phyloP scores from a whole-genome alignment of 2,888 invertebrate species.

The Cynaeus angustus region DNA sequence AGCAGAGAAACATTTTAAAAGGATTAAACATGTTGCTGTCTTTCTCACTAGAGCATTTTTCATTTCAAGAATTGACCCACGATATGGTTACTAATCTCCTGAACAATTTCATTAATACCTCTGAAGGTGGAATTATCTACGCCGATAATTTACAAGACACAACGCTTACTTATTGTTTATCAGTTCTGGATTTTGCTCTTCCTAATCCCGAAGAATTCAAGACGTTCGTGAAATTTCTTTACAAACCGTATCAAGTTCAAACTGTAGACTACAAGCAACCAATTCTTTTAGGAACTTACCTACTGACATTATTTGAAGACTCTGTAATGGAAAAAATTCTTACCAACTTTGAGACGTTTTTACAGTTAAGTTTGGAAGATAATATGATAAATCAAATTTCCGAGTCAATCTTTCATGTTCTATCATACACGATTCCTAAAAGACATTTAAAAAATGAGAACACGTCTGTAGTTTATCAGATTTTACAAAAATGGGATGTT shows the following conservation, averaged over 20 bases:
- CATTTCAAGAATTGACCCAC: conserved; percentile 36
- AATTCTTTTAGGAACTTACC: conserved; percentile 60
- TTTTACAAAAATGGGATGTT: conserved; percentile 57
- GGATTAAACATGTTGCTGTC: conserved; percentile 60
- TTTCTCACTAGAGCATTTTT: conserved; percentile 33
- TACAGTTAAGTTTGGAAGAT: conserved; percentile 32
- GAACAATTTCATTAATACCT: conserved; percentile 47
- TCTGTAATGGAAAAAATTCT: conserved; percentile 58
- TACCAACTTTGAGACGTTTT: conserved; percentile 59
- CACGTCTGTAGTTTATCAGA: conserved; percentile 44
- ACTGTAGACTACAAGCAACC: conserved; percentile 56
- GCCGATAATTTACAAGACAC: conserved; percentile 56
- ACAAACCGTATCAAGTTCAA: conserved; percentile 54
- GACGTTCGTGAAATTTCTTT: conserved; percentile 57
- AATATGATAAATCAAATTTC: conserved; percentile 42
- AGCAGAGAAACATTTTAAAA: conserved; percentile 61
- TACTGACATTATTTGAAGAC: conserved; percentile 62
- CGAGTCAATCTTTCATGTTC: conserved; percentile 48
- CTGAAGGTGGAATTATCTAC: conserved; percentile 50
- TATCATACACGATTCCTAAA: conserved; percentile 49
- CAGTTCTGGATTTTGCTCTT: conserved; percentile 60
- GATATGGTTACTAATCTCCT: conserved; percentile 52
- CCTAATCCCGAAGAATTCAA: conserved; percentile 54
- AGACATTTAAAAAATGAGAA: conserved; percentile 47
- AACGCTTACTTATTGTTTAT: conserved; percentile 52